phyloP scores from a whole-genome alignment of 1,140 invertebrate species.

The Sarcophaga peregrina region DNA sequence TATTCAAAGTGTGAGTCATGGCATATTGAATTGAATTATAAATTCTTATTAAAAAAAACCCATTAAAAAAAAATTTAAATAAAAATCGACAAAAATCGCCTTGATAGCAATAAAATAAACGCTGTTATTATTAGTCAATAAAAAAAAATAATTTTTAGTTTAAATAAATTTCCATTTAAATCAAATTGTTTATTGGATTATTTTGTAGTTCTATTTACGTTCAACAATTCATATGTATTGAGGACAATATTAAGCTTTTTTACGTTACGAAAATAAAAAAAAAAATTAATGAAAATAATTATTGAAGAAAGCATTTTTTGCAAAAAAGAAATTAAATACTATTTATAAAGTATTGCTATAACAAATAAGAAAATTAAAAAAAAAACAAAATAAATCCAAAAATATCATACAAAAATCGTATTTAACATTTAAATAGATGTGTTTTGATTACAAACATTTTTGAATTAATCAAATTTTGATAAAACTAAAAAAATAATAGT shows the following conservation, averaged over 20 bases:
- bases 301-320: conserved; percentile 4
- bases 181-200: conserved; percentile 1
- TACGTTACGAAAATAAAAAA: conserved; percentile 4
- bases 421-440: conserved; percentile 13
- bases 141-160: no score
- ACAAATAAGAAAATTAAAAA: neutral
- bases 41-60: no score
- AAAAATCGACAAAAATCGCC: no score
- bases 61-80: no score
- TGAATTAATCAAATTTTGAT: neutral
- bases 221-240: conserved; percentile 34
- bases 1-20: no score
- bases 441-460: neutral
- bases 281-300: conserved; percentile 28
- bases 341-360: conserved; percentile 1
- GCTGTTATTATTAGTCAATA: no score
- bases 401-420: conserved; percentile 18
- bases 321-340: neutral
- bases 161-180: no score
- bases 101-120: no score
- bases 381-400: neutral
- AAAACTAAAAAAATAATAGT: neutral
- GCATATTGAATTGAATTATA: no score
- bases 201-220: neutral
- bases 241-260: conserved; percentile 43